Evolutionary conservation across 1,140 invertebrate genomes (phyloP).

Genomic region (Eumaeus atala): DNA sequence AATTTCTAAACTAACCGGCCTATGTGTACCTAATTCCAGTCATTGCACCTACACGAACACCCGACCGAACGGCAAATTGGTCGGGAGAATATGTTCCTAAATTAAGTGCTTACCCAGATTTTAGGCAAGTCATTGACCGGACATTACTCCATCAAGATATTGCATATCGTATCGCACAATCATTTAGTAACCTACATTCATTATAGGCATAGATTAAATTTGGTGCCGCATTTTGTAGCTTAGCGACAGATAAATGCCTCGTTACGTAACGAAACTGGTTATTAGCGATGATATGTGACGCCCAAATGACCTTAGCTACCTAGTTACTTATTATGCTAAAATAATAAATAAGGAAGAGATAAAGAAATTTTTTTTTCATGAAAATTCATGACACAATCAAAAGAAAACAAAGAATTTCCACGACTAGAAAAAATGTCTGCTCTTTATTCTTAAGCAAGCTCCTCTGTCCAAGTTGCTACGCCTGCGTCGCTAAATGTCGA

Average conservation of each 20-base stretch:
- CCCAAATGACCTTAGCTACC: too few species aligned
- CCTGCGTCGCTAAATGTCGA: too few species aligned
- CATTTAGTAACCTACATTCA: slow-evolving; percentile 43
- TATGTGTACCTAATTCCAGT: too few species aligned
- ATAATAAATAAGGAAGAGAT: too few species aligned
- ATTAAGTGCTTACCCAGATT: slow-evolving; percentile 14
- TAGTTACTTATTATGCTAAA: too few species aligned
- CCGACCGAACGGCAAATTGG: background rate
- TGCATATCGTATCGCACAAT: slow-evolving; percentile 52
- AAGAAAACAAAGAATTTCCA: too few species aligned
- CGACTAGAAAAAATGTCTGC: too few species aligned
- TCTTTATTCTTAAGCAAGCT: too few species aligned
- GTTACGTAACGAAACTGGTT: slow-evolving; percentile 6
- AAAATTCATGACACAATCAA: too few species aligned
- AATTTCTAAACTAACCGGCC: too few species aligned
- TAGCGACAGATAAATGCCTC: background rate
- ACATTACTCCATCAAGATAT: slow-evolving; percentile 42
- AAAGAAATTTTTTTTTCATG: too few species aligned
- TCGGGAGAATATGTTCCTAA: slow-evolving; percentile 11
- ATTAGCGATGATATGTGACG: slow-evolving; percentile 1
- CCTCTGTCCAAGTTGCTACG: too few species aligned
- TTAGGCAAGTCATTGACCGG: slow-evolving; percentile 39
- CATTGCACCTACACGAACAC: background rate
- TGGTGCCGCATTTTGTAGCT: slow-evolving; percentile 21
- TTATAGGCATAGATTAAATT: slow-evolving; percentile 36